Percentiles rank a stretch among this genome's conserved stretches.
Conservation (phyloP, 2,888 invertebrate species). For the Terebella lapidaria region DNA sequence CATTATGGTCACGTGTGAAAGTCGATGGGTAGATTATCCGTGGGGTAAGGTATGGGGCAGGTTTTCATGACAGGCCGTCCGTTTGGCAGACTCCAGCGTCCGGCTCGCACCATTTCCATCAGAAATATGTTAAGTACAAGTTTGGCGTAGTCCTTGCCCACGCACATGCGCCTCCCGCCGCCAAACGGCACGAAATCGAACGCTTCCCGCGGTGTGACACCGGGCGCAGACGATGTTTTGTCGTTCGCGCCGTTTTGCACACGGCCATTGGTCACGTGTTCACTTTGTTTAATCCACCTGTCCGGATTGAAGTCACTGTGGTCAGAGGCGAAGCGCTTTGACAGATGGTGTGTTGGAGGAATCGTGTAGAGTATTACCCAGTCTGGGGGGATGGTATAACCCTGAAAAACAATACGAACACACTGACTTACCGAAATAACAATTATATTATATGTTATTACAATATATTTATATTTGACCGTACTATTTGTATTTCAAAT, state of each 20-base stretch:
- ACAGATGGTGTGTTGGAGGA: neutral
- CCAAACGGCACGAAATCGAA: slow-evolving; percentile 4
- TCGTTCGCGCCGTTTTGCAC: no score
- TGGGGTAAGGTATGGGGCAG: slow-evolving; percentile 1
- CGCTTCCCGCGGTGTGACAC: no score
- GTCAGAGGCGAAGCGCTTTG: neutral
- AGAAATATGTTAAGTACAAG: neutral
- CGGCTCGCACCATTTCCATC: neutral
- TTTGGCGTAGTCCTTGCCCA: neutral
- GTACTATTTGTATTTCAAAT: no score
- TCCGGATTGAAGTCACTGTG: neutral
- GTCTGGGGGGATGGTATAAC: neutral
- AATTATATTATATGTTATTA: no score
- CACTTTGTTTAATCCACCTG: neutral
- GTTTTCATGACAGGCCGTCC: neutral
- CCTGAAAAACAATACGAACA: no score
- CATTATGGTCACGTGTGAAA: no score
- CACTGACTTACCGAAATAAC: no score
- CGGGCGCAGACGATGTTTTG: no score
- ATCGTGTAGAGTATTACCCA: slow-evolving; percentile 4
- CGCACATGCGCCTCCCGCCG: neutral
- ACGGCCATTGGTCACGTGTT: neutral
- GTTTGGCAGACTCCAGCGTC: neutral
- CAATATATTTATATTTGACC: no score
- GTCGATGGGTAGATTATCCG: neutral